phyloP scores from a whole-genome alignment of 2,113 vertebrate genomes.

The Esox niger region DNA sequence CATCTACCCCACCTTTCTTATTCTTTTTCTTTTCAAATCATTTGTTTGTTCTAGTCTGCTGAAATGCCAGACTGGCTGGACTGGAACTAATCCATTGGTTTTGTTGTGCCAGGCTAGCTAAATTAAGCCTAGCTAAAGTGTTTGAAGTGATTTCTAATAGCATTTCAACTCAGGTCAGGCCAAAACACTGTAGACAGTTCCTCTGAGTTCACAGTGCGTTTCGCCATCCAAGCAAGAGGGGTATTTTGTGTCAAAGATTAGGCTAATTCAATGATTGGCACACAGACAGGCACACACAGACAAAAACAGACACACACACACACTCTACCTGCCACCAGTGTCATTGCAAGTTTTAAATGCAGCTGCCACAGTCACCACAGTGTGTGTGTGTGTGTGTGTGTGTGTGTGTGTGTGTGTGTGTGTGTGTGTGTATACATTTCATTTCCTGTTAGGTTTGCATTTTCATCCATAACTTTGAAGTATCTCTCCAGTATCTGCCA shows the following conservation, averaged over 20 bases:
- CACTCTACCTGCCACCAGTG: conserved; percentile 39
- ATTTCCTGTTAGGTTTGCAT: conserved; percentile 36
- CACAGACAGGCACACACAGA: background rate
- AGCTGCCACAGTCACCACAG: conserved; percentile 32
- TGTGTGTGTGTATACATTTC: conserved; percentile 11
- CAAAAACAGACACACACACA: background rate
- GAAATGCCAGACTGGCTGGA: too few species aligned
- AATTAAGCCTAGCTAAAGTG: too few species aligned
- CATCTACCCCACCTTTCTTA: too few species aligned
- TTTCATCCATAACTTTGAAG: conserved; percentile 17
- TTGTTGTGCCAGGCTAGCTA: too few species aligned
- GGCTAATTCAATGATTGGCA: conserved; percentile 24
- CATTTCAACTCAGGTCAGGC: too few species aligned
- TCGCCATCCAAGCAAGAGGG: conserved; percentile 40
- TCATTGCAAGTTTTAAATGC: conserved; percentile 36
- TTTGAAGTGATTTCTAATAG: too few species aligned
- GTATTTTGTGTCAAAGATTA: conserved; percentile 46
- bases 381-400: conserved; percentile 4
- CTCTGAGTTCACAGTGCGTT: conserved; percentile 18
- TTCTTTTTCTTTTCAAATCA: too few species aligned
- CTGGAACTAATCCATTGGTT: too few species aligned
- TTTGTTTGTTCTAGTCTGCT: too few species aligned
- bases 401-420: background rate
- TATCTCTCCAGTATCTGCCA: too few species aligned
- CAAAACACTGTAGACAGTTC: background rate